Evolutionary conservation across 2,797 vertebrate species (phyloP).

Genomic region (Notamacropus eugenii): DNA sequence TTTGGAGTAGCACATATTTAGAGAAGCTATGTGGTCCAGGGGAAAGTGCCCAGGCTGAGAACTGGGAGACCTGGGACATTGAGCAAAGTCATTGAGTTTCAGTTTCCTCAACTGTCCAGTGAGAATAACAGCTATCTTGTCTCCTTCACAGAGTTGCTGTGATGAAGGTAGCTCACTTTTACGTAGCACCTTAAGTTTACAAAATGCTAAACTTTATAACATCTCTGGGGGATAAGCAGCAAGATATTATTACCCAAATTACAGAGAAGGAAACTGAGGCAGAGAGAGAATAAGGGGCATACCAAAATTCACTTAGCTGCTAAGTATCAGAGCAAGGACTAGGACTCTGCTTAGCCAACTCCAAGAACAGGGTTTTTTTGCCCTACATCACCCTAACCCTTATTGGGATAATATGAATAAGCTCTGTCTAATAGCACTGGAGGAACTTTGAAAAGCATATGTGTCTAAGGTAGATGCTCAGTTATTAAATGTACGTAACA

Average conservation of each 20-base stretch:
- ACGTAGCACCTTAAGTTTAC: background rate
- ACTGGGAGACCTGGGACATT: background rate
- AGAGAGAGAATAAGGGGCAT: background rate
- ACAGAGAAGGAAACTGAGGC: background rate
- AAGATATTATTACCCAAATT: background rate
- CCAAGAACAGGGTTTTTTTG: background rate
- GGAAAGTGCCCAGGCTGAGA: background rate
- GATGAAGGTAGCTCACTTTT: background rate
- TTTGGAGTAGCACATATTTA: background rate
- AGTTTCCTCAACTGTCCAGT: background rate
- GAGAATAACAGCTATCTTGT: background rate
- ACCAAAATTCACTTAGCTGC: background rate
- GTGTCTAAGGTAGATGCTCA: background rate
- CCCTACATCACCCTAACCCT: no score
- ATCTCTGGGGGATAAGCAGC: background rate
- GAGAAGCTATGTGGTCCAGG: background rate
- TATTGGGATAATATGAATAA: background rate
- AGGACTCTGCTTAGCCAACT: background rate
- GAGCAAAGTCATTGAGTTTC: background rate
- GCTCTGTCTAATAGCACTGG: background rate
- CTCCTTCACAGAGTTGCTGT: background rate
- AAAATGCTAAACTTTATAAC: background rate
- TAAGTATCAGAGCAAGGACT: background rate
- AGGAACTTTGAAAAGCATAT: background rate
- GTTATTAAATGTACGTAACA: background rate